These are phyloP conservation scores for Gorilla gorilla DNA, from an alignment of 2,113 vertebrate genomes.

Conservation along the genomic window DNA sequence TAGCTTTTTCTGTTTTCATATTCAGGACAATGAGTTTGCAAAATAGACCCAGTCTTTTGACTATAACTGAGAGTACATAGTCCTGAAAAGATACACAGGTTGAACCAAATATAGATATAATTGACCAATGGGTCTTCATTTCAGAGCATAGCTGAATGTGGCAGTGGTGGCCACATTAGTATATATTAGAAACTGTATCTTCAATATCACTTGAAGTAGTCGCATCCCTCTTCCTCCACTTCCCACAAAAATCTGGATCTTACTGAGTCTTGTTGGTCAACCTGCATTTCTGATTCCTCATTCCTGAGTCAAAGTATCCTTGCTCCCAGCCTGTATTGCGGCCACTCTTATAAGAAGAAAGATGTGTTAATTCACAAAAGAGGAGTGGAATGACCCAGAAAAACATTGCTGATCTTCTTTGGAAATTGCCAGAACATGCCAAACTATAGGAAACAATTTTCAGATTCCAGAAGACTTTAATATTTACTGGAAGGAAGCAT, in stretches of 20 bases:
- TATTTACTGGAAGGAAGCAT: background rate
- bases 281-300: background rate
- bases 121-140: background rate
- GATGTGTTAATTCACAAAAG: background rate
- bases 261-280: background rate
- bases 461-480: background rate
- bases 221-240: background rate
- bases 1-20: slow-evolving; percentile 27
- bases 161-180: background rate
- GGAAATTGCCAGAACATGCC: background rate
- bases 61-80: background rate
- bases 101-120: background rate
- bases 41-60: background rate
- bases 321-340: background rate
- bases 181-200: background rate
- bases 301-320: background rate
- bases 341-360: background rate
- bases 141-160: background rate
- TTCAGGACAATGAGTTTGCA: background rate
- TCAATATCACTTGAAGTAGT: background rate
- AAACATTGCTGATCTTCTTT: background rate
- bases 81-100: background rate
- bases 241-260: background rate
- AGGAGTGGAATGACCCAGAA: background rate
- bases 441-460: background rate